phyloP scores from a whole-genome alignment of 2,888 invertebrate species.

The Stenolophus ochropezus region DNA sequence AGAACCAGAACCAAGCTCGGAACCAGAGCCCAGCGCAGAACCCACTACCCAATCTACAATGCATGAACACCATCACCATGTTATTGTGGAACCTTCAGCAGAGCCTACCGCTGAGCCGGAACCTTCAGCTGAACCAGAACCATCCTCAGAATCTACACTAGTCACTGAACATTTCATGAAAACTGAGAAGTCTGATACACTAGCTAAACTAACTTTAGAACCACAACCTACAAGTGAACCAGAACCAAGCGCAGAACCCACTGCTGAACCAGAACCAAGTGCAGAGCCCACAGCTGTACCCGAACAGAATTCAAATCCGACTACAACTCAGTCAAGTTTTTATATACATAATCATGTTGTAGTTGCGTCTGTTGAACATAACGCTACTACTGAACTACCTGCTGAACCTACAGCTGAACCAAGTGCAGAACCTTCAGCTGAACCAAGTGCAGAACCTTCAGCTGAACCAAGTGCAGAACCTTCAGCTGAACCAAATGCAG shows the following conservation, averaged over 20 bases:
- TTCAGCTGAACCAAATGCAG: conserved; percentile 68
- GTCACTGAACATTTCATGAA: conserved; percentile 41
- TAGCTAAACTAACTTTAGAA: conserved; percentile 64
- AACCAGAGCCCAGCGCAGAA: conserved; percentile 67
- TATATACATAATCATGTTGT: background rate
- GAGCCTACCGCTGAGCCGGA: conserved; percentile 65
- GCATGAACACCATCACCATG: conserved; percentile 58
- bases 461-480: conserved; percentile 65
- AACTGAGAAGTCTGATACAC: conserved; percentile 64
- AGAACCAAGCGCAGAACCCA: conserved; percentile 59
- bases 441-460: conserved; percentile 65
- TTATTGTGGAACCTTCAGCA: conserved; percentile 62
- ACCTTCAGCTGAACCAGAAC: conserved; percentile 64
- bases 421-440: no score
- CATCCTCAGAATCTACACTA: conserved; percentile 19
- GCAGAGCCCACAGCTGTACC: conserved; percentile 66
- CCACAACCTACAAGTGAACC: conserved; percentile 63
- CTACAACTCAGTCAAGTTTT: no score
- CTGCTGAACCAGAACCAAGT: conserved; percentile 61
- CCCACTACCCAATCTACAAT: conserved; percentile 69
- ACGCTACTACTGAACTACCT: no score
- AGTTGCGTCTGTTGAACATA: no score
- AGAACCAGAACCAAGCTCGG: conserved; percentile 65
- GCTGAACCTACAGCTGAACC: no score
- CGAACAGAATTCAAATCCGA: conserved; percentile 67